Evolutionary conservation across 1,140 invertebrate genomes (phyloP).

Genomic region (Bombus waltoni): DNA sequence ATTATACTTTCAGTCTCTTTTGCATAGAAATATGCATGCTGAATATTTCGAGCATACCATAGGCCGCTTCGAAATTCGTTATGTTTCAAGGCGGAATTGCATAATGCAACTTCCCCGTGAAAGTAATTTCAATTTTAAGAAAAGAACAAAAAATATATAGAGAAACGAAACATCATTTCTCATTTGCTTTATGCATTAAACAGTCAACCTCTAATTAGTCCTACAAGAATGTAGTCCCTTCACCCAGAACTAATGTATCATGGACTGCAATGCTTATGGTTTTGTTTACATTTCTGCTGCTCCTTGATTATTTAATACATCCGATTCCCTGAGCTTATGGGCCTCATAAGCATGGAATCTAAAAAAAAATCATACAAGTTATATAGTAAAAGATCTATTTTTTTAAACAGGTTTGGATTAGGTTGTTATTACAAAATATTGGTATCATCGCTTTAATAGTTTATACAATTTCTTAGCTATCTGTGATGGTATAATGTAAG

Average conservation of each 20-base stretch:
- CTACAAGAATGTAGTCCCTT: slow-evolving; percentile 78
- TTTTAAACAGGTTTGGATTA: not conserved
- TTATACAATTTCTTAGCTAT: not conserved
- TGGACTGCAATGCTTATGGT: slow-evolving; percentile 73
- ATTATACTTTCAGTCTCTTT: slow-evolving; percentile 76
- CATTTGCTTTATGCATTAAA: slow-evolving; percentile 19
- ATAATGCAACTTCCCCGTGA: slow-evolving; percentile 70
- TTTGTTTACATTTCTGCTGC: slow-evolving; percentile 65
- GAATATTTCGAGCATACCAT: slow-evolving; percentile 73
- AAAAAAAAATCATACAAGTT: slow-evolving; percentile 41
- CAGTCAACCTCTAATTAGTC: slow-evolving; percentile 70
- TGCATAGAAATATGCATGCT: slow-evolving; percentile 73
- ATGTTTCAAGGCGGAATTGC: slow-evolving; percentile 76
- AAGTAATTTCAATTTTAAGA: slow-evolving; percentile 73
- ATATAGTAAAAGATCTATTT: not conserved
- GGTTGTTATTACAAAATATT: not conserved
- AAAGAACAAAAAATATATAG: slow-evolving; percentile 17
- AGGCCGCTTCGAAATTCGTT: slow-evolving; percentile 76
- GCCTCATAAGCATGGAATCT: slow-evolving; percentile 76
- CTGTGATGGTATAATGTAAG: not conserved
- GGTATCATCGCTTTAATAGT: not conserved
- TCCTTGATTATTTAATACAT: slow-evolving; percentile 73
- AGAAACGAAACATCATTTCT: slow-evolving; percentile 20
- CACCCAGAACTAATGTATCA: slow-evolving; percentile 78
- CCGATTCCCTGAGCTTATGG: slow-evolving; percentile 78